Conservation (phyloP, 2,888 invertebrate species). For the Eretmocerus hayati region DNA sequence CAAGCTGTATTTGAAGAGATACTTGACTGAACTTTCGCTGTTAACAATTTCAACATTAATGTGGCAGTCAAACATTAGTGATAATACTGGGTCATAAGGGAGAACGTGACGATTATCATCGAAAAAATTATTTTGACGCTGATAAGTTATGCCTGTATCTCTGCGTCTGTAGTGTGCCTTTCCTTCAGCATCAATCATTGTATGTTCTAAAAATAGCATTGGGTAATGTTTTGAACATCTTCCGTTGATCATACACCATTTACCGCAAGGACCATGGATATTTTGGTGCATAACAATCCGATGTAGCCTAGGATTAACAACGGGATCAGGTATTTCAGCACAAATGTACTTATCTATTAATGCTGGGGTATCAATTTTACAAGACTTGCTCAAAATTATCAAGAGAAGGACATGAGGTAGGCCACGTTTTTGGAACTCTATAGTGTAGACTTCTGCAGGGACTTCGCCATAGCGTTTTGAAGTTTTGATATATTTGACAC, state of each 20-base stretch:
- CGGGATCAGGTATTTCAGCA: background rate
- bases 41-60: conserved; percentile 6
- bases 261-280: conserved; percentile 4
- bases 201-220: background rate
- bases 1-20: conserved; percentile 8
- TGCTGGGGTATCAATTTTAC: background rate
- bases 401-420: background rate
- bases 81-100: background rate
- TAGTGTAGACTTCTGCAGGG: background rate
- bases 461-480: background rate
- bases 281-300: background rate
- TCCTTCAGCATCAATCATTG: background rate
- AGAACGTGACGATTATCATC: conserved; percentile 5
- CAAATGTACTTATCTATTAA: background rate
- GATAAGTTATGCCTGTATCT: background rate
- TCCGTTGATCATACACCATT: conserved; percentile 8
- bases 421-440: background rate
- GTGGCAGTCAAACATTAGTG: background rate
- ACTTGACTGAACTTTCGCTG: background rate
- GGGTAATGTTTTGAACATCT: conserved; percentile 4
- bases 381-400: background rate
- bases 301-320: background rate
- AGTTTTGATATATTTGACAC: background rate
- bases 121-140: conserved; percentile 13
- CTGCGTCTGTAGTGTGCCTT: conserved; percentile 7